A percentile compares a stretch with the other conserved stretches of the same genome.
These are phyloP conservation scores for Cirrhinus mrigala DNA, from an alignment of 2,797 vertebrate species.

Conservation along the genomic window DNA sequence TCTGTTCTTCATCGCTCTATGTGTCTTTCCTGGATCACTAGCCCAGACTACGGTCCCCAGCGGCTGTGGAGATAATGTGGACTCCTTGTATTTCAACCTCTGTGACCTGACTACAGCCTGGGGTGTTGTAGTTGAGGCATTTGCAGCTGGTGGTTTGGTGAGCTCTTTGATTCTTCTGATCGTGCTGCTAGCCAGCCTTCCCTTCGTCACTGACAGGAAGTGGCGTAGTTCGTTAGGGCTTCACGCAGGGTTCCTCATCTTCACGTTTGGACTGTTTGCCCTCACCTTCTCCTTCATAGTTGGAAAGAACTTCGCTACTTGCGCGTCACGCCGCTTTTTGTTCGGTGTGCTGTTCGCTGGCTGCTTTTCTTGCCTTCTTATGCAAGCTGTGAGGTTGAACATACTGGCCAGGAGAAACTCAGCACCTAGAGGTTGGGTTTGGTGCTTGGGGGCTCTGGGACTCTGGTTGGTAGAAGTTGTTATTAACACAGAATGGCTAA, in stretches of 20 bases:
- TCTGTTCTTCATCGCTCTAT: constrained; percentile 30
- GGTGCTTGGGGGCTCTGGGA: constrained; percentile 79
- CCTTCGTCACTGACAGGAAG: constrained; percentile 82
- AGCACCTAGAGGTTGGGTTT: constrained; percentile 79
- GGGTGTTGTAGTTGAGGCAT: constrained; percentile 90
- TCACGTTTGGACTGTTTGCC: constrained; percentile 88
- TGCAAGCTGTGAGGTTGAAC: constrained; percentile 85
- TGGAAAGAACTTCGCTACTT: constrained; percentile 87
- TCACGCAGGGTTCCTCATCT: constrained; percentile 83
- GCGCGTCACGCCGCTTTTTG: constrained; percentile 89
- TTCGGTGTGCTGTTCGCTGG: constrained; percentile 91
- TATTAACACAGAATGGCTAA: constrained; percentile 94
- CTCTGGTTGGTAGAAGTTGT: constrained; percentile 89
- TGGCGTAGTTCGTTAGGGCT: constrained; percentile 82
- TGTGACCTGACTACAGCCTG: constrained; percentile 85
- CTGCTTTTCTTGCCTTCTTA: constrained; percentile 90
- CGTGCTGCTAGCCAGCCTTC: constrained; percentile 87
- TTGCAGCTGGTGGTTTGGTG: constrained; percentile 83
- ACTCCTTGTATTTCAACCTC: constrained; percentile 89
- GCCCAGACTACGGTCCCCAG: constrained; percentile 55
- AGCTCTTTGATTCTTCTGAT: constrained; percentile 84
- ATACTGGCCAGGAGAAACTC: constrained; percentile 77
- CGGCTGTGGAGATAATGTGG: constrained; percentile 84
- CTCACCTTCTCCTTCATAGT: constrained; percentile 92
- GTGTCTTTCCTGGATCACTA: constrained; percentile 45